Conservation (phyloP, 2,888 invertebrate species). For the Himalopsyche kuldschensis region DNA sequence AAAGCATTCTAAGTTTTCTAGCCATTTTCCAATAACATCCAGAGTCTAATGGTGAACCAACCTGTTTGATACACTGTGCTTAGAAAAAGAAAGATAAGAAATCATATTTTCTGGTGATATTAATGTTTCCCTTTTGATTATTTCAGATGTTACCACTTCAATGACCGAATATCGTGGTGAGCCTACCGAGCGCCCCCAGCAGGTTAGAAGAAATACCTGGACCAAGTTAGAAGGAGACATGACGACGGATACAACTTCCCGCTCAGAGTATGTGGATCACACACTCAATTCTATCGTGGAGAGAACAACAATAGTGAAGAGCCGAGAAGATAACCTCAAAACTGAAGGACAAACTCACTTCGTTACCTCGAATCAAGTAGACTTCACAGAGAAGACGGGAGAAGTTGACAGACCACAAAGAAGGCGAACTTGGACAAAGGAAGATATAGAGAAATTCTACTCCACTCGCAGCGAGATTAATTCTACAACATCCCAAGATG, state of each 20-base stretch:
- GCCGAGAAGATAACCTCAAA: slow-evolving; percentile 67
- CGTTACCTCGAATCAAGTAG: slow-evolving; percentile 65
- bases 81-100: neutral
- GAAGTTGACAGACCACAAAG: slow-evolving; percentile 62
- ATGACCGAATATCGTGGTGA: slow-evolving; percentile 71
- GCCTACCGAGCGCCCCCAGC: slow-evolving; percentile 64
- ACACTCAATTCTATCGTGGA: slow-evolving; percentile 58
- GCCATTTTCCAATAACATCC: no score
- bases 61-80: no score
- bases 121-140: neutral
- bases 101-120: neutral
- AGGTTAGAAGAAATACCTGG: slow-evolving; percentile 73
- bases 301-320: slow-evolving; percentile 61
- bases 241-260: slow-evolving; percentile 67
- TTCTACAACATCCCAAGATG: slow-evolving; percentile 69
- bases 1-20: no score
- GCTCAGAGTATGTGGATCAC: slow-evolving; percentile 68
- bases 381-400: slow-evolving; percentile 63
- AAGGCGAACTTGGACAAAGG: slow-evolving; percentile 71
- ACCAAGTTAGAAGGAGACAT: slow-evolving; percentile 78
- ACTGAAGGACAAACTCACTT: slow-evolving; percentile 70
- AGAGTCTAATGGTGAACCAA: no score
- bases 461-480: slow-evolving; percentile 60
- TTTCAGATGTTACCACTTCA: slow-evolving; percentile 70
- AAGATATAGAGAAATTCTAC: slow-evolving; percentile 71